Evolutionary conservation across 2,113 vertebrate species (phyloP), one percentile per base, ranked within the genome.

Genomic region (Campylomormyrus numenius): DNA sequence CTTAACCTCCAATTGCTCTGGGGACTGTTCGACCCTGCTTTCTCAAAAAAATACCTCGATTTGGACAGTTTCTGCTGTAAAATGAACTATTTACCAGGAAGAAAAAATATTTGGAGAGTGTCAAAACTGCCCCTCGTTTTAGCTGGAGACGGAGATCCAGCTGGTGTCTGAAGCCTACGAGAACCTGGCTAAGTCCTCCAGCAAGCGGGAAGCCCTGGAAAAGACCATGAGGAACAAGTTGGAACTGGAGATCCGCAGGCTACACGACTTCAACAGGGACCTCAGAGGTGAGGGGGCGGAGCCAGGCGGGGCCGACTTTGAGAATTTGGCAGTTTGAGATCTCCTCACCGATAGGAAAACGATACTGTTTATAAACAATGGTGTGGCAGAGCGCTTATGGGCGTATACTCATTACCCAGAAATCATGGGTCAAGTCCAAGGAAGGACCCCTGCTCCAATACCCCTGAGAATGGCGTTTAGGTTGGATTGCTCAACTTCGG

Each of bases 191-290:
- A 99, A 98, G 94, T 99, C 98, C 0, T 99, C 98, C 1, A 97
- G 98, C 9, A 99, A 99, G 94, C 94, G 98, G 91, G 98, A 99
- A 90, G 92, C 97, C 45, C 94, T 99, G 94, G 98, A 99, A 94
- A 99, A 99, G 93, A 98, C 98, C 88, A 99, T 99, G 98, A 97
- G 98, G 92, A 99, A 97, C 94, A 99, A 99, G 92, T 95, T 99
- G 89, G 98, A 99, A 94, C 96, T 98, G 84, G 98, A 99, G 94
- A 97, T 99, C 92, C 97, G 98, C 2, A 96, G 98, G 85, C 96
- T 99, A 91, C 98, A 99, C 19, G 98, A 99, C 95, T 99, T 99
- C 95, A 99, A 99, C 96, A 96, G 98, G 50, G 98, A 99, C 93
- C 96, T 99, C 24, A 94, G 98, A 98, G 98, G 98, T 99, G 42